Base-by-base conservation (phyloP, 2,113 vertebrate genomes). In the Ellobius talpinus region DNA sequence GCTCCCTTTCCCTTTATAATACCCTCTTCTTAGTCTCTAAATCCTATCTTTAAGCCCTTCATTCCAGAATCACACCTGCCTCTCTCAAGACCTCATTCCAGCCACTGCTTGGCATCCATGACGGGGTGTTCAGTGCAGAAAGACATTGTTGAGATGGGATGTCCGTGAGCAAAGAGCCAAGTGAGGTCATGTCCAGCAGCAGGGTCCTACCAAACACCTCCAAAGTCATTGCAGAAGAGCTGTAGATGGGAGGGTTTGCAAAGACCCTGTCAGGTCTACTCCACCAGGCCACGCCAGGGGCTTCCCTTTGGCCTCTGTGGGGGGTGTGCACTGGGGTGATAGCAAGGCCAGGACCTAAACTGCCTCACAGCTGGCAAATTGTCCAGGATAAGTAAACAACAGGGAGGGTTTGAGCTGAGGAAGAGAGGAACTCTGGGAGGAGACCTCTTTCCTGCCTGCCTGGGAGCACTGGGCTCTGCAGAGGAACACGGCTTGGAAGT, bases 191-290 rank as follows among this genome's bases (percentile, higher is more conserved):
- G 36, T 26, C 58, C 26, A 29, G 26, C 61, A 19, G 52, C 29
- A 72, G 13, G 31, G 61, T 91, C 29, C 78, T 29, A 72, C 42
- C 8, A 10, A 19, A 73, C 0, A 29, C 61, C 10, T 3, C 24
- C 58, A 11, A 63, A 65, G 82, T 85, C 82, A 33, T 42, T 39
- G 36, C 17, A 55, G 31, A 91, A 33, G 7, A 3, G 65, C 17
- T 3, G 0, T 4, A 24, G 14, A n/a, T 36, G 13, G 24, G 26
- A 52, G 19, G 47, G 3, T 72, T 4, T 16, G 5, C 55, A 29
- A 29, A 39, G 58, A 36, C 23, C 13, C 23, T 0, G 0, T 23
- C 26, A n/a, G 65, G 1, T 23, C 58, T 52, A 9, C 79, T 63
- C 14, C 24, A 12, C 13, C 26, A 45, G 70, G 29, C 55, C 6